phyloP scores from a whole-genome alignment of 2,113 vertebrate species.

The Prunella fulvescens region DNA sequence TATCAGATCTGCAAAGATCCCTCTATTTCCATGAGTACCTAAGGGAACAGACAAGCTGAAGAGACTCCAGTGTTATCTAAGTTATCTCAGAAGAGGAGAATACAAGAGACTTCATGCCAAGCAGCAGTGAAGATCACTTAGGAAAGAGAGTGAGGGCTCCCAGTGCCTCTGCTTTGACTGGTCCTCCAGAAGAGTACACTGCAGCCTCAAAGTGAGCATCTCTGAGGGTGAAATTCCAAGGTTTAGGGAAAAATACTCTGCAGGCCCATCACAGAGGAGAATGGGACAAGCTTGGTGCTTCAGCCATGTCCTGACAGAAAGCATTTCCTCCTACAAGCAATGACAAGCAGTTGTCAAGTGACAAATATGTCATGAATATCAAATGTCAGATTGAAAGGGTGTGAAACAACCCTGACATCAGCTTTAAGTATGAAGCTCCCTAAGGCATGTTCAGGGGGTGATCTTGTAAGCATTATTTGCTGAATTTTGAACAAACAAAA shows the following conservation, averaged over 20 bases:
- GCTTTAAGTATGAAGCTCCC: background rate
- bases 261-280: background rate
- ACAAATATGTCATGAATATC: background rate
- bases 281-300: background rate
- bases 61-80: background rate
- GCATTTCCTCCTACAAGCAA: background rate
- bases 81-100: background rate
- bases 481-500: background rate
- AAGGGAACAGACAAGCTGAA: background rate
- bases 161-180: background rate
- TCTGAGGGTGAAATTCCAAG: background rate
- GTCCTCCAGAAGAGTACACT: background rate
- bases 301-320: background rate
- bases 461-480: background rate
- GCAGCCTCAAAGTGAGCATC: background rate
- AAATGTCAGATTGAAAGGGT: background rate
- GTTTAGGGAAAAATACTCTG: background rate
- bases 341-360: background rate
- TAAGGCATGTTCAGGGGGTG: background rate
- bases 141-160: background rate
- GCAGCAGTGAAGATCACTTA: background rate
- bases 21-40: background rate
- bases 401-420: slow-evolving; percentile 9
- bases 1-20: background rate
- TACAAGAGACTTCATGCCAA: background rate